Percentiles rank a stretch among this genome's conserved stretches.
These are phyloP conservation scores for Rhea pennata DNA, from an alignment of 2,113 vertebrate species.

Conservation along the genomic window DNA sequence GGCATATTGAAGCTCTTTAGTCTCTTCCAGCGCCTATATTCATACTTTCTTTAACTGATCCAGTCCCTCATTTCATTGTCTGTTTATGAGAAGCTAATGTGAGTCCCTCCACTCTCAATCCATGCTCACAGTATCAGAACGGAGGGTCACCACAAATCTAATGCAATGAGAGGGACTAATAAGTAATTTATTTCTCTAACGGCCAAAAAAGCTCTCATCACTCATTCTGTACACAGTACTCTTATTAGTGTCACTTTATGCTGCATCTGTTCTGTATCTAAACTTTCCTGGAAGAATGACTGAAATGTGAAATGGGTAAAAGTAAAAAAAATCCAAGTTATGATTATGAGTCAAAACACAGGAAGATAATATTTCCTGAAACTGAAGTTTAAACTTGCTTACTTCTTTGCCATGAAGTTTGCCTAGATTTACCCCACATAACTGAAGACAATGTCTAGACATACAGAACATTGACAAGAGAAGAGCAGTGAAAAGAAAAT, in stretches of 20 bases:
- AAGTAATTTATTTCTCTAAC: neutral
- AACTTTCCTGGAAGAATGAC: neutral
- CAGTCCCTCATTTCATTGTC: neutral
- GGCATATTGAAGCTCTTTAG: neutral
- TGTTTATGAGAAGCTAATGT: neutral
- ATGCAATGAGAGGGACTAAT: neutral
- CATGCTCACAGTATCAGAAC: neutral
- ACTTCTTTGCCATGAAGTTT: neutral
- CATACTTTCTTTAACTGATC: neutral
- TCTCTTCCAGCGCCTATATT: neutral
- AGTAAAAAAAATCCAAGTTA: neutral
- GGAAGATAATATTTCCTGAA: neutral
- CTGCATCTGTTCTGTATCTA: neutral
- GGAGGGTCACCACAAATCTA: neutral
- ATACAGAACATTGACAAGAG: neutral
- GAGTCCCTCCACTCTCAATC: neutral
- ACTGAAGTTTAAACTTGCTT: neutral
- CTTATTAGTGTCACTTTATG: neutral
- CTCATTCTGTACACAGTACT: neutral
- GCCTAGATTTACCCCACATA: neutral
- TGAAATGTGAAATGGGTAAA: neutral
- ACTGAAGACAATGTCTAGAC: neutral
- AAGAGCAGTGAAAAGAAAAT: neutral
- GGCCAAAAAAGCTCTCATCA: neutral
- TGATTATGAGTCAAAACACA: neutral